Evolutionary conservation across 2,113 vertebrate species (phyloP), one percentile per base, ranked within the genome.

Genomic region (Lampris megalopsis): DNA sequence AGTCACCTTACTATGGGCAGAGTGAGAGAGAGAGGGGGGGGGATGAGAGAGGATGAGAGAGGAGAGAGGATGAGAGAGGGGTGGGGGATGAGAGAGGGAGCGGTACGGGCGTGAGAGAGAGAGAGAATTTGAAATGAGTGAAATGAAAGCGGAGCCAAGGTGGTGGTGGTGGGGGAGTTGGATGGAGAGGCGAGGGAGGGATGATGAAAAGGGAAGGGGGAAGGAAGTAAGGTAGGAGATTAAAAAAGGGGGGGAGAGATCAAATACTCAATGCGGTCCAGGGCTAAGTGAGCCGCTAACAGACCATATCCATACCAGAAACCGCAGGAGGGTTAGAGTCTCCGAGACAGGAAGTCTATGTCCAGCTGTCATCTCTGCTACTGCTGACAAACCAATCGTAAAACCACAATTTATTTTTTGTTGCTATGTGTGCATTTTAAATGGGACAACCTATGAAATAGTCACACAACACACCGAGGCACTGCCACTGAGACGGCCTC

Each of bases 1-100:
- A 90, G 82, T 91, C 84, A 80, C 77, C 84, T 88, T 89, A 75
- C 85, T 84, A 77, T 59, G 48, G 52, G 75, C 77, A 37, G 63
- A 80, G 49, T 1, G 11, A 54, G 67, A 73, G 60, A 80, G 69
- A n/a, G n/a, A n/a, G 5, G 3, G 43, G 67, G 49, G 59, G 67
- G 74, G 67, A 49, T 47, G 6, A 80, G 73, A 79, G n/a, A 11
- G 59, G 59, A 86, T 79, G 79, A 78, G 79, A 56, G 50, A 57
- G 53, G 50, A 6, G 5, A 58, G 35, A 58, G 5, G 56, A 7
- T 24, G 24, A 24, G 24, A 68, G 52, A 42, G 63, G 13, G 41
- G 6, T 43, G n/a, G 4, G 48, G 47, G 41, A 41, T 38, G 5
- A 5, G 24, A 24, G 24, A 11, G 59, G 59, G 24, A 24, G 24